Conservation (phyloP, 2,888 invertebrate species). For the Netelia inedita region DNA sequence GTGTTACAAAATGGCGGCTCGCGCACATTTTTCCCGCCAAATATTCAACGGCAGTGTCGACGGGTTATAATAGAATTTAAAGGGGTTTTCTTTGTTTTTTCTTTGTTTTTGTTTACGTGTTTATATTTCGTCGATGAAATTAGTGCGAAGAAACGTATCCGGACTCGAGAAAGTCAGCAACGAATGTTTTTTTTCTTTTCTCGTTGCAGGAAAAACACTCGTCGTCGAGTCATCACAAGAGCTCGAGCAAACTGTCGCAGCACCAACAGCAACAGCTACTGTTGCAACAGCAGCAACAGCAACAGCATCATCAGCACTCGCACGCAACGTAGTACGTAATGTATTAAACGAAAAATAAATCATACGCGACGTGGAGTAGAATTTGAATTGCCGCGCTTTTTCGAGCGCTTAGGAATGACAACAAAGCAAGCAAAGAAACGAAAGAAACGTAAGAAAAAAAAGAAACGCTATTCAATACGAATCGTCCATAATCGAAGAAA, state of each 20-base stretch:
- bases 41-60: no score
- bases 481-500: constrained; percentile 55
- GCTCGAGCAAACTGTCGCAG: constrained; percentile 79
- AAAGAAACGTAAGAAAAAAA: constrained; percentile 9
- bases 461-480: constrained; percentile 46
- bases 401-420: constrained; percentile 19
- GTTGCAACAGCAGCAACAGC: constrained; percentile 59
- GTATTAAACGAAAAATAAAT: constrained; percentile 39
- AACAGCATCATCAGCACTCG: constrained; percentile 75
- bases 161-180: constrained; percentile 53
- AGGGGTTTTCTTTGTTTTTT: no score
- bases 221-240: constrained; percentile 82
- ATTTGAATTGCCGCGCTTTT: constrained; percentile 5
- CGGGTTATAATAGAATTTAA: no score
- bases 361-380: constrained; percentile 31
- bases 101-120: not conserved
- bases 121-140: not conserved
- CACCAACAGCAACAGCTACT: constrained; percentile 76
- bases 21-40: no score
- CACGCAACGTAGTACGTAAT: constrained; percentile 77
- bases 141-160: not conserved
- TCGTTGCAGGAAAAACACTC: constrained; percentile 82
- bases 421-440: not conserved
- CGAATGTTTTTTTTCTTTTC: constrained; percentile 64
- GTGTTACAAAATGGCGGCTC: not conserved